Conservation (phyloP, 2,888 invertebrate genomes). For the Polyommatus iphigenia region DNA sequence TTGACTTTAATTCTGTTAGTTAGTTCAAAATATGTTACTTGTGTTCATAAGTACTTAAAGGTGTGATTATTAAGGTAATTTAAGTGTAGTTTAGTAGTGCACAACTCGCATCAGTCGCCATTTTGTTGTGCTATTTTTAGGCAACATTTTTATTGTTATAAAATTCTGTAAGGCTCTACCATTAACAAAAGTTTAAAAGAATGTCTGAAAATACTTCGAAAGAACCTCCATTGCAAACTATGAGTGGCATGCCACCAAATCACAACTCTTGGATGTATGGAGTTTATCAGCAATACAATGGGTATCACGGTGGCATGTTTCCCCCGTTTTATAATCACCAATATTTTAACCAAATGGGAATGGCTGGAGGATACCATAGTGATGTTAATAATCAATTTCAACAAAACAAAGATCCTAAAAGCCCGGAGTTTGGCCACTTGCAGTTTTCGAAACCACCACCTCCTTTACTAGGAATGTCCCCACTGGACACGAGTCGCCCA, state of each 20-base stretch:
- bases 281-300: conserved; percentile 65
- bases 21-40: background rate
- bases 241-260: conserved; percentile 68
- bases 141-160: conserved; percentile 27
- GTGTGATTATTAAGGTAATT: conserved; percentile 26
- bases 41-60: background rate
- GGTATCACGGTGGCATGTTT: conserved; percentile 70
- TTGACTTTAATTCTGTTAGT: background rate
- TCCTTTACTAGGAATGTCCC: conserved; percentile 71
- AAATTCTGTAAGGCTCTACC: background rate
- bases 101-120: conserved; percentile 20
- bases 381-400: conserved; percentile 60
- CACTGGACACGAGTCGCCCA: conserved; percentile 66
- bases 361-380: conserved; percentile 49
- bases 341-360: conserved; percentile 70
- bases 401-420: conserved; percentile 56
- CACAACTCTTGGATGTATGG: conserved; percentile 73
- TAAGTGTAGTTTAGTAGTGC: background rate
- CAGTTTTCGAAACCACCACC: conserved; percentile 65
- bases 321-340: conserved; percentile 74
- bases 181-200: background rate
- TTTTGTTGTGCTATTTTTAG: conserved; percentile 32
- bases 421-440: conserved; percentile 52
- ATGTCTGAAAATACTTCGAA: conserved; percentile 70
- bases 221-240: conserved; percentile 72